Evolutionary conservation across 2,797 vertebrate genomes (phyloP).

Genomic region (Malurus splendens): DNA sequence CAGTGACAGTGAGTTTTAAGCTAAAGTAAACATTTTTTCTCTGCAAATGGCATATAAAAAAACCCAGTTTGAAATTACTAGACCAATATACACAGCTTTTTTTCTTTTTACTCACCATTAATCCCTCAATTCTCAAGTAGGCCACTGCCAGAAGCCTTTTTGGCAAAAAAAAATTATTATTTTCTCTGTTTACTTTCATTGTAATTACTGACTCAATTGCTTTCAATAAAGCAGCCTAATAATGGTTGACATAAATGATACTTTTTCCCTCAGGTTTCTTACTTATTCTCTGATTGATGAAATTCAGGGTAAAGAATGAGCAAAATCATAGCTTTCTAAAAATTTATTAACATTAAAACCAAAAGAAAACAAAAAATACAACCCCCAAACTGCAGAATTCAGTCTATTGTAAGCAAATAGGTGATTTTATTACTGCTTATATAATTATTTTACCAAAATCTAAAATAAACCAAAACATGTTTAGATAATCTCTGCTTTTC

Average conservation of each 20-base stretch:
- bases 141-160: background rate
- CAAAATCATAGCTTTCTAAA: background rate
- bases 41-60: background rate
- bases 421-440: background rate
- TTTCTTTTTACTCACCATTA: background rate
- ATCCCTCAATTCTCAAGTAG: background rate
- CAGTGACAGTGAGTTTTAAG: slow-evolving; percentile 2
- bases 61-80: background rate
- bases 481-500: background rate
- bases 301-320: background rate
- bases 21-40: slow-evolving; percentile 1
- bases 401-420: background rate
- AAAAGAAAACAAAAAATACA: background rate
- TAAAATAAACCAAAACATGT: background rate
- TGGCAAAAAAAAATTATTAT: background rate
- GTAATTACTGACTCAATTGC: background rate
- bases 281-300: background rate
- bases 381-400: background rate
- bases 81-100: background rate
- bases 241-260: background rate
- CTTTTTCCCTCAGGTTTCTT: background rate
- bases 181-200: background rate
- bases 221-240: background rate
- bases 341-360: background rate
- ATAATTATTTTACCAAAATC: background rate